Evolutionary conservation across 1,140 invertebrate species (phyloP).

Genomic region (Coptotermes formosanus): DNA sequence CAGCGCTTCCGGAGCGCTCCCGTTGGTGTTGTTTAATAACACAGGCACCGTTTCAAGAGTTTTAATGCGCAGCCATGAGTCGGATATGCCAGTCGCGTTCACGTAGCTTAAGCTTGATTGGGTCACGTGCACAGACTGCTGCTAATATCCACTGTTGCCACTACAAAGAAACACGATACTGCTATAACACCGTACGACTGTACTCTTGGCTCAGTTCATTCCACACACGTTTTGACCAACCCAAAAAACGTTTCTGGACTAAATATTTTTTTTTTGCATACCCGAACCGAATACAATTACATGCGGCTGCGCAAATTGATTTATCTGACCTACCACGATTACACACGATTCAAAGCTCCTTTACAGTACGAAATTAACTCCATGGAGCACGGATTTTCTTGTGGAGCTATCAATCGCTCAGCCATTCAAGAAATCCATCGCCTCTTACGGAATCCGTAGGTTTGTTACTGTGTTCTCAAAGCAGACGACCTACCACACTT

Average conservation of each 20-base stretch:
- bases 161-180: neutral
- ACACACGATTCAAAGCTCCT: too few species aligned
- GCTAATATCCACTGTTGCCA: neutral
- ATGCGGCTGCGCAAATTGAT: too few species aligned
- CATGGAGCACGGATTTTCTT: too few species aligned
- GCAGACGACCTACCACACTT: too few species aligned
- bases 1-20: too few species aligned
- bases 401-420: too few species aligned
- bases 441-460: too few species aligned
- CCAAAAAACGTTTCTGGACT: neutral
- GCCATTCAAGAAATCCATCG: too few species aligned
- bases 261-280: neutral
- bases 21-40: neutral
- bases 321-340: too few species aligned
- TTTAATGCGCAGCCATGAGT: neutral
- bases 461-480: too few species aligned
- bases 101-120: neutral
- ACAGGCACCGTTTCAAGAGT: neutral
- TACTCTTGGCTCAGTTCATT: neutral
- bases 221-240: neutral
- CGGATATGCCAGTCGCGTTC: neutral
- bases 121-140: neutral
- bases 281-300: neutral
- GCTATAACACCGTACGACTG: neutral
- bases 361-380: too few species aligned